These are phyloP conservation scores for Zaprionus lineosus DNA, from an alignment of 2,888 invertebrate genomes.

Conservation along the genomic window DNA sequence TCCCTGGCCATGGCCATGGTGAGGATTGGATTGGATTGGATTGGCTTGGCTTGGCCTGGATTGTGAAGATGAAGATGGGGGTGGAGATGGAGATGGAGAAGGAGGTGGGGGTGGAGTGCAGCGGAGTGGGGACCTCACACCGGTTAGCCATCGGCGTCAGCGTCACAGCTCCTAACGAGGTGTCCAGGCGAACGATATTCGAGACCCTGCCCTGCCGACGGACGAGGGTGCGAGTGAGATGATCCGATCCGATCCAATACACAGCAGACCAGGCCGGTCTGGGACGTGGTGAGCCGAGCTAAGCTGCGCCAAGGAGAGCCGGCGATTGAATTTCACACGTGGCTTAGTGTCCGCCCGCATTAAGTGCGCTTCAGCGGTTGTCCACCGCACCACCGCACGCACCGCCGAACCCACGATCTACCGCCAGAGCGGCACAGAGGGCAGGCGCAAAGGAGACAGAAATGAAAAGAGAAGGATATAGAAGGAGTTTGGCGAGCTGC, in stretches of 20 bases:
- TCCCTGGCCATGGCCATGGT: conserved; percentile 19
- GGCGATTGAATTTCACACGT: conserved; percentile 80
- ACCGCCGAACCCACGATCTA: too few species aligned
- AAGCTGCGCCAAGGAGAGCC: conserved; percentile 18
- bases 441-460: background rate
- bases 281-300: background rate
- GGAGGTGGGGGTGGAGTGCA: too few species aligned
- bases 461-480: background rate
- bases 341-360: conserved; percentile 80
- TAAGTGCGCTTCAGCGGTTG: conserved; percentile 72
- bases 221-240: conserved; percentile 48
- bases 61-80: too few species aligned
- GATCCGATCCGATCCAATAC: background rate
- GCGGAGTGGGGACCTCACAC: conserved; percentile 55
- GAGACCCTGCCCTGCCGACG: conserved; percentile 39
- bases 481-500: too few species aligned
- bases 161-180: conserved; percentile 61
- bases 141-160: conserved; percentile 19
- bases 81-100: too few species aligned
- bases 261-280: too few species aligned
- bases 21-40: conserved; percentile 8
- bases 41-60: too few species aligned
- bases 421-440: background rate
- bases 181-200: conserved; percentile 72
- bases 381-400: conserved; percentile 8